Percentiles rank a stretch among this genome's conserved stretches.
These are phyloP conservation scores for Cepphus grylle DNA, from an alignment of 2,113 vertebrate species.

Conservation along the genomic window DNA sequence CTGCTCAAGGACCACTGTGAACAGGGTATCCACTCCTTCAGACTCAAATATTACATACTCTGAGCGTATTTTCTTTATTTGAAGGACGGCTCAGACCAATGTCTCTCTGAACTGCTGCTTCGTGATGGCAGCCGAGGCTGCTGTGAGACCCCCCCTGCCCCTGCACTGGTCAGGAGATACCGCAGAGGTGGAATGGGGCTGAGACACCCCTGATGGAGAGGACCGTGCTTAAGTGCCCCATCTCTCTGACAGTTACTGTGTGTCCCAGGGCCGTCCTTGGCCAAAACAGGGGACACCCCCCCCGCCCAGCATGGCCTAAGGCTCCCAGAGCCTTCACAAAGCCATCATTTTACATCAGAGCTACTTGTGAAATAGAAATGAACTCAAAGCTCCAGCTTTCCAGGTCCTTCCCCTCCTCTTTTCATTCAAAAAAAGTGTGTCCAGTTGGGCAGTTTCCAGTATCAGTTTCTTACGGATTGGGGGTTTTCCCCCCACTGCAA, in stretches of 20 bases:
- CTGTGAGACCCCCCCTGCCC: neutral
- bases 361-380: neutral
- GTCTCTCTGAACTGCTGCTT: neutral
- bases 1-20: neutral
- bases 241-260: neutral
- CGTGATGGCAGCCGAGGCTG: neutral
- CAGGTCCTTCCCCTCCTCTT: neutral
- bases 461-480: neutral
- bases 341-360: neutral
- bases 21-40: neutral
- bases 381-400: neutral
- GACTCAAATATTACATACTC: neutral
- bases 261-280: neutral
- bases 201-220: neutral
- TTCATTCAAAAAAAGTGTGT: neutral
- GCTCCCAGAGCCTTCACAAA: neutral
- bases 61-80: neutral
- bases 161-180: neutral
- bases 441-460: neutral
- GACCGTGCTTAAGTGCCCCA: neutral
- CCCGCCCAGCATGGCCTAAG: neutral
- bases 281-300: rapidly evolving
- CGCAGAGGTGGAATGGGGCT: rapidly evolving
- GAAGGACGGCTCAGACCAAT: neutral
- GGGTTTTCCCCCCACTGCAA: neutral